phyloP scores from a whole-genome alignment of 2,888 invertebrate species.

The Agrochola lychnidis region DNA sequence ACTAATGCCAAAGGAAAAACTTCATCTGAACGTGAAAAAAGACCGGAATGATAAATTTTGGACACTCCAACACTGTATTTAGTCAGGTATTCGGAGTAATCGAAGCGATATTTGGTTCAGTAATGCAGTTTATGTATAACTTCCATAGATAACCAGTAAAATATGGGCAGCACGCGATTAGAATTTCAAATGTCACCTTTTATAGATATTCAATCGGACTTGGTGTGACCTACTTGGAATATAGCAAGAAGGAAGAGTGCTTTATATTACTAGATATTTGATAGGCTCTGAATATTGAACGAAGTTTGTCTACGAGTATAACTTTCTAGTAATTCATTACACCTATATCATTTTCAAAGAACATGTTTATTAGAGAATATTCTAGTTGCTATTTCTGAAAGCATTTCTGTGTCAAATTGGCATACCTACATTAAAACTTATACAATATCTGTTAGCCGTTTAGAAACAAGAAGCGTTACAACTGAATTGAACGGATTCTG shows the following conservation, averaged over 20 bases:
- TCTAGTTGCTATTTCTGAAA: background rate
- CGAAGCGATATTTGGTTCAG: constrained; percentile 39
- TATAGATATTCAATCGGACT: constrained; percentile 54
- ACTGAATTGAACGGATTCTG: background rate
- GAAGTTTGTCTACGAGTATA: background rate
- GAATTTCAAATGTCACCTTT: constrained; percentile 59
- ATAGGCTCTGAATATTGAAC: constrained; percentile 20
- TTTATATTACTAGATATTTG: constrained; percentile 35
- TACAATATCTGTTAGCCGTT: background rate
- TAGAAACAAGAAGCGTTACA: background rate
- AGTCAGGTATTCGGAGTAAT: constrained; percentile 42
- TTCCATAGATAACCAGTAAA: constrained; percentile 36
- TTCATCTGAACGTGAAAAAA: constrained; percentile 13
- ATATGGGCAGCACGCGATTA: constrained; percentile 49
- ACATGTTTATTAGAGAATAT: background rate
- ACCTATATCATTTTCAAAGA: background rate
- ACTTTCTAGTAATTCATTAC: constrained; percentile 21
- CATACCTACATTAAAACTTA: constrained; percentile 3
- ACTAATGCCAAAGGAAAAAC: constrained; percentile 33
- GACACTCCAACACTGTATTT: constrained; percentile 26
- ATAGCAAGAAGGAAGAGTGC: constrained; percentile 46
- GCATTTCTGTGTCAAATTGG: background rate
- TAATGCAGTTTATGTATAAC: constrained; percentile 56
- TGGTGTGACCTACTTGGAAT: constrained; percentile 35
- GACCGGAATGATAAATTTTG: constrained; percentile 32